phyloP scores from a whole-genome alignment of 2,113 vertebrate species.

The Misgurnus anguillicaudatus region DNA sequence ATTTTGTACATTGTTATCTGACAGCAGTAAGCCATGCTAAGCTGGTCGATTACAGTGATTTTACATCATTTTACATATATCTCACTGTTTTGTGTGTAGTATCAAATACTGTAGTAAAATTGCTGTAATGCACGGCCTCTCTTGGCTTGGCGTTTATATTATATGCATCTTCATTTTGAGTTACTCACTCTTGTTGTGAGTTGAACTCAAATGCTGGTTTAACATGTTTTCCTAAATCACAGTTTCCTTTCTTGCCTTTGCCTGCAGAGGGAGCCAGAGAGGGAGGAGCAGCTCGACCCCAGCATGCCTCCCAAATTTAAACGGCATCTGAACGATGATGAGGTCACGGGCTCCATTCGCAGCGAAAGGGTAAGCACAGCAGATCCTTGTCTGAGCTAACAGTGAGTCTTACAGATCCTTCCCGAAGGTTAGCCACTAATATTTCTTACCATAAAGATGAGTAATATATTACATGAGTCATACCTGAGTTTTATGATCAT shows the following conservation, averaged over 20 bases:
- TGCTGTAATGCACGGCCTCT: too few relatives aligned
- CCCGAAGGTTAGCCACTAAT: not conserved
- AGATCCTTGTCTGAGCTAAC: not conserved
- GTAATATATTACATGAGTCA: not conserved
- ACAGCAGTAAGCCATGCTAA: too few relatives aligned
- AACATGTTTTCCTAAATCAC: not conserved
- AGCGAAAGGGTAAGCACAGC: slow-evolving; percentile 88
- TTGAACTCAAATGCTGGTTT: not conserved
- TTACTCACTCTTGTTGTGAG: too few relatives aligned
- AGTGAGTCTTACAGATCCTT: not conserved
- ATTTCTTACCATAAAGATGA: not conserved
- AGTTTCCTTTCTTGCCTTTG: slow-evolving; percentile 17
- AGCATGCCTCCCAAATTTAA: slow-evolving; percentile 98
- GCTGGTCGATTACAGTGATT: too few relatives aligned
- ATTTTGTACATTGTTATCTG: too few relatives aligned
- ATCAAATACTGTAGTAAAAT: too few relatives aligned
- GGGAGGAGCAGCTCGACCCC: slow-evolving; percentile 75
- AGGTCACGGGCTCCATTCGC: slow-evolving; percentile 94
- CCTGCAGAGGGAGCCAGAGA: slow-evolving; percentile 77
- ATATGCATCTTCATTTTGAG: too few relatives aligned
- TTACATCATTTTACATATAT: too few relatives aligned
- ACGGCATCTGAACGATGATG: slow-evolving; percentile 94
- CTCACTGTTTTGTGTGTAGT: too few relatives aligned
- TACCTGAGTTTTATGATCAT: not conserved
- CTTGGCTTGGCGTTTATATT: too few relatives aligned